Base-by-base conservation (phyloP, 2,797 vertebrate species). In the Acanthurus lineatus region DNA sequence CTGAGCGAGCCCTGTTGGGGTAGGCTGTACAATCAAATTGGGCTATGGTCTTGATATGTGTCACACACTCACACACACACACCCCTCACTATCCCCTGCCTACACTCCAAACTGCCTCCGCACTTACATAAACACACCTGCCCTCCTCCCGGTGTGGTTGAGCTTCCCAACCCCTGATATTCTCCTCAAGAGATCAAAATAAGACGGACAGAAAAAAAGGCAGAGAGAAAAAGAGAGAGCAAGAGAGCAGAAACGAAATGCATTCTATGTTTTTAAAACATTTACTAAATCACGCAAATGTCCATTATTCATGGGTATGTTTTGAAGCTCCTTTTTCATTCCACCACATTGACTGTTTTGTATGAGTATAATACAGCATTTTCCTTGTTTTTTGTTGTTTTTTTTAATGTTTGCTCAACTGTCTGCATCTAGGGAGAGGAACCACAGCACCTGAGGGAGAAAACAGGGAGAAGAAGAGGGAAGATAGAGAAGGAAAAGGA, bases 361-460 rank as follows among this genome's bases (percentile, higher is more conserved):
- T 73, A 85, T 81, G 76, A 86, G 81, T 92, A 93, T 91, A 76
- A 85, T 93, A 92, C 89, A 93, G 86, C 82, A 76, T 89, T 70
- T 81, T 75, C 48, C 48, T 62, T 84, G 68, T 78, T 86, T 88
- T 80, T 73, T 59, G 14, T 42, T 65, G 9, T 25, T 45, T 67
- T 65, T 56, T 73, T 48, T 25, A 16, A 63, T 59, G 82, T 89
- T 86, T 83, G 73, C 76, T 87, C 64, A 68, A 84, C 91, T 85
- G 84, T 93, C 84, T 86, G 87, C 69, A 32, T 91, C 88, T 88
- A 78, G 86, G 83, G 89, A 86, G 77, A 86, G 76, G 87, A 90
- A 70, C 83, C 85, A 84, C 92, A 92, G 90, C 92, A 92, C 93
- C 92, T 88, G 93, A 93, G 87, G 91, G 83, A 90, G 78, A 74